Conservation (phyloP, 2,888 invertebrate species). For the Luperina nickerlii region DNA sequence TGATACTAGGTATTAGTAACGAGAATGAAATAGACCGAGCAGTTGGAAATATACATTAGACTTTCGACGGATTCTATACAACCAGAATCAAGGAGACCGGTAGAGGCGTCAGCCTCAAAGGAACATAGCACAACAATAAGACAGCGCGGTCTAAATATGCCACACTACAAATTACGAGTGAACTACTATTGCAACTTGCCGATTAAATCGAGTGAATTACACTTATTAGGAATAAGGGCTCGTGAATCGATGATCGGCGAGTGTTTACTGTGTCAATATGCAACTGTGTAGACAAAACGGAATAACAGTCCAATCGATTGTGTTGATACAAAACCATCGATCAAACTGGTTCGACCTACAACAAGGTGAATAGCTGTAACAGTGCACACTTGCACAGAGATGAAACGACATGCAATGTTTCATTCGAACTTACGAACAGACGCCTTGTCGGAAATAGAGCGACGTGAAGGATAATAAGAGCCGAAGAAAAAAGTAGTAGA, state of each 20-base stretch:
- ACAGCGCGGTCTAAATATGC: slow-evolving; percentile 41
- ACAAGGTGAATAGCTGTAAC: slow-evolving; percentile 38
- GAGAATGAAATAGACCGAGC: slow-evolving; percentile 32
- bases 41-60: slow-evolving; percentile 5
- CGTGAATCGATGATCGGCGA: slow-evolving; percentile 24
- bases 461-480: slow-evolving; percentile 7
- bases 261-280: slow-evolving; percentile 39
- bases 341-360: slow-evolving; percentile 57
- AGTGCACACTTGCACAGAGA: slow-evolving; percentile 22
- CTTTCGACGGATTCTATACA: slow-evolving; percentile 31
- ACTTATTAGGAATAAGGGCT: slow-evolving; percentile 38
- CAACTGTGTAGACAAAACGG: slow-evolving; percentile 47
- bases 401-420: slow-evolving; percentile 30
- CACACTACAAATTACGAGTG: slow-evolving; percentile 36
- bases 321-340: slow-evolving; percentile 39
- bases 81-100: not conserved
- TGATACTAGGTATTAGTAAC: slow-evolving; percentile 41
- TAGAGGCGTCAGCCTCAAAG: slow-evolving; percentile 23
- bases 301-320: slow-evolving; percentile 42
- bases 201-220: slow-evolving; percentile 48
- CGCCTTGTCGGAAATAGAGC: slow-evolving; percentile 28
- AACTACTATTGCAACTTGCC: slow-evolving; percentile 20
- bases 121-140: slow-evolving; percentile 34
- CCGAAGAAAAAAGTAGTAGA: not conserved
- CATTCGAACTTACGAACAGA: slow-evolving; percentile 26